These are phyloP conservation scores for Leptogaster cylindrica DNA, from an alignment of 2,888 invertebrate species.

Conservation along the genomic window DNA sequence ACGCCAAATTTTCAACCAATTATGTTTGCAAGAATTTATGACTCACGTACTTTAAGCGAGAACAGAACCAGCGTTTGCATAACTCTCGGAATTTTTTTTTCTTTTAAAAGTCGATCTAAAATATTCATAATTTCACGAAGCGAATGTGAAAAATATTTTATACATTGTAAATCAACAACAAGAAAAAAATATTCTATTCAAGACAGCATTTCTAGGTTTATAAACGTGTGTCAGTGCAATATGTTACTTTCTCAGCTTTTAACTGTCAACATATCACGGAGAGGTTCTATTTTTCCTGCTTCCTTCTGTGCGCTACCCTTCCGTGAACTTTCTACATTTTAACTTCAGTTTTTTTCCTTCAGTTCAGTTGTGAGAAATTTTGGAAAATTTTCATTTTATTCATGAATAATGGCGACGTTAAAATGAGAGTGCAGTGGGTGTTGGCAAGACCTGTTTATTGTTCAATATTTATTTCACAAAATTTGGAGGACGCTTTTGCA, in stretches of 20 bases:
- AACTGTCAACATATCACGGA: conserved; percentile 31
- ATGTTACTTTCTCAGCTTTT: conserved; percentile 32
- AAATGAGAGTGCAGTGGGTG: conserved; percentile 8
- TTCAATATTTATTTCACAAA: no score
- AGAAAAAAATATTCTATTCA: conserved; percentile 10
- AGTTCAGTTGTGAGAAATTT: conserved; percentile 3
- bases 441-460: no score
- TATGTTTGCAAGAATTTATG: no score
- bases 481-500: no score
- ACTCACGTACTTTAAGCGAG: no score
- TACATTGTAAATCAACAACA: conserved; percentile 12
- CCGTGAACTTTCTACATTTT: conserved; percentile 30
- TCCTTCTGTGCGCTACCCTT: conserved; percentile 1
- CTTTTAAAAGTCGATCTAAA: no score
- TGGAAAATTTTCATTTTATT: conserved; percentile 6
- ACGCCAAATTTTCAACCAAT: no score
- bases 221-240: conserved; percentile 30
- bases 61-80: no score
- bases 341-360: conserved; percentile 33
- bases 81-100: no score
- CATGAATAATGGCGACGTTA: conserved; percentile 25
- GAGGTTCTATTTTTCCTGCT: conserved; percentile 11
- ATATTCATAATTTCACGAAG: no score
- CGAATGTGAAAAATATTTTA: conserved; percentile 17
- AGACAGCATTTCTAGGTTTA: conserved; percentile 17